Percentiles rank a stretch among this genome's conserved stretches.
phyloP scores from a whole-genome alignment of 2,888 invertebrate genomes.

The Incurvaria masculella region DNA sequence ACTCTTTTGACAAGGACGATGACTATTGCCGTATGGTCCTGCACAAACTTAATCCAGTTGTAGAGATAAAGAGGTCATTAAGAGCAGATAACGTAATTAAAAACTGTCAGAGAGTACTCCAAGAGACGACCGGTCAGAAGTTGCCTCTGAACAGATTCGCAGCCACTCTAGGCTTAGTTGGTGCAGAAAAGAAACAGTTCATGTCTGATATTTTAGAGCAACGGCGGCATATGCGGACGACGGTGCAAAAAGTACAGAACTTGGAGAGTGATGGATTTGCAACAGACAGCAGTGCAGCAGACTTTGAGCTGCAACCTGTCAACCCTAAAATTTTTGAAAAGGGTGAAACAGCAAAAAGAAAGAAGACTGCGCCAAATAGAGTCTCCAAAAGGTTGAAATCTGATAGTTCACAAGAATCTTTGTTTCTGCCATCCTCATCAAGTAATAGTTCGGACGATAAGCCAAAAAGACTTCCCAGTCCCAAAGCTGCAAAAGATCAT shows the following conservation, averaged over 20 bases:
- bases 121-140: not conserved
- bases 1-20: not conserved
- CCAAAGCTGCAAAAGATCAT: no score
- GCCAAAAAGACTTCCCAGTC: no score
- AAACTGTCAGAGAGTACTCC: not conserved
- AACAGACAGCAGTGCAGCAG: not conserved
- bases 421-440: no score
- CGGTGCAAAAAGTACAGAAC: no score
- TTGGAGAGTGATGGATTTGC: not conserved
- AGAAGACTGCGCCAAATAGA: not conserved
- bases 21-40: not conserved
- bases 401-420: not conserved
- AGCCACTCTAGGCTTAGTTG: not conserved
- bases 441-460: not conserved
- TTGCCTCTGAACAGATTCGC: not conserved
- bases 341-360: not conserved
- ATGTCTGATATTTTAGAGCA: not conserved
- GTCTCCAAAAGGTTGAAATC: not conserved
- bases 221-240: not conserved
- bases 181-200: not conserved
- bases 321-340: no score
- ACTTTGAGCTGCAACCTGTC: not conserved
- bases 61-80: not conserved
- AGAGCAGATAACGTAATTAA: not conserved
- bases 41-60: not conserved